Base-by-base conservation (phyloP, 2,888 invertebrate species). In the Brenthis daphne region DNA sequence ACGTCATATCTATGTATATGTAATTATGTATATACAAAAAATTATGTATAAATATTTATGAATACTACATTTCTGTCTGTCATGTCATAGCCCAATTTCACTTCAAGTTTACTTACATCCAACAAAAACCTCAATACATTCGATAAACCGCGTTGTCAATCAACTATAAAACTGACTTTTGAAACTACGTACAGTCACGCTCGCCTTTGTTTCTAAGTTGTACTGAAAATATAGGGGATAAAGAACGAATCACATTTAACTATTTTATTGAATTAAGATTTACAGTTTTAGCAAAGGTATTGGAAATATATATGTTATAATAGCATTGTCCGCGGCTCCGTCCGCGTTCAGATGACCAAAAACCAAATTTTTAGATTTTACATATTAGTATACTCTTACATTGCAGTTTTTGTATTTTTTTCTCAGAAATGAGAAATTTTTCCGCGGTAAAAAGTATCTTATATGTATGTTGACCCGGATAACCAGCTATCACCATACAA, bases 151-250 rank as follows among this genome's bases (percentile, higher is more conserved):
- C 68, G 57, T 65, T 68, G 72, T 72, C 72, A 67, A 72, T 72
- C 72, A 69, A 70, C 67, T 69, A 72, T 72, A 69, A 70, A 72
- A 72, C 68, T 68, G 70, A 65, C 67, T 72, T 70, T 66, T 65
- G 65, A 65, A 72, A 65, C 72, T 58, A 65, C 72, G 63, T 51
- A 57, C 67, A 69, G 69, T 67, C 72, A 72, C 72, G 72, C 72
- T 65, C 67, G 65, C 69, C 57, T 72, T 72, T 65, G 65, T 72
- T 65, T 56, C 24, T 54, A 60, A 56, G 60, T 54, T 63, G 51
- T 11, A 20, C 8, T 20, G 6, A 51, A 63, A 63, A 53, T 20
- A 4, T 37, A 43, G 37, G 37, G 37, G 20, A 51, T 53, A 37
- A 37, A 20, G 20, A 37, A 43, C 63, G 37, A 43, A 43, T 43